Conservation (phyloP, 2,797 vertebrate genomes). For the Muscicapa striata region DNA sequence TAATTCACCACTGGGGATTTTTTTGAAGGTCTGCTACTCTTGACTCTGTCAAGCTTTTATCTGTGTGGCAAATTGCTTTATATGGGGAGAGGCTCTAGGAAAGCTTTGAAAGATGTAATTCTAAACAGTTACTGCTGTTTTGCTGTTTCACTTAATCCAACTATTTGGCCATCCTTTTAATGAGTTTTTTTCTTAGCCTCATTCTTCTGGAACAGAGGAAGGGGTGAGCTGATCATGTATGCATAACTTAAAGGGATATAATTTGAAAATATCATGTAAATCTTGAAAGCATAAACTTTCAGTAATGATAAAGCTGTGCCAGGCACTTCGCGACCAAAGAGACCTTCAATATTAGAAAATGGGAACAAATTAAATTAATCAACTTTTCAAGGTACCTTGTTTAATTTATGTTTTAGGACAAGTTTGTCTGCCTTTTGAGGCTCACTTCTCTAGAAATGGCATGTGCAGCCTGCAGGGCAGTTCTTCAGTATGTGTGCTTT, state of each 20-base stretch:
- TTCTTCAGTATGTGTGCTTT: background rate
- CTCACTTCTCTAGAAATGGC: background rate
- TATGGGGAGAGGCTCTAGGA: background rate
- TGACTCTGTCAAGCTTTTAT: background rate
- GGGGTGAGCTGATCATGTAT: accelerated
- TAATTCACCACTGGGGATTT: background rate
- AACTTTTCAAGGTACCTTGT: background rate
- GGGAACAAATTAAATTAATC: accelerated
- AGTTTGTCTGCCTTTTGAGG: background rate
- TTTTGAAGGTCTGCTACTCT: background rate
- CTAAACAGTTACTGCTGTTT: background rate
- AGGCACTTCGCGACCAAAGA: background rate
- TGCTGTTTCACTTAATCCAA: background rate
- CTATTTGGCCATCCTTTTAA: background rate
- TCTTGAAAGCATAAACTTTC: background rate
- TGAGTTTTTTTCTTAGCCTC: background rate
- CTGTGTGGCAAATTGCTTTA: background rate
- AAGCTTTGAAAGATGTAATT: background rate
- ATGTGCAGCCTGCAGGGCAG: accelerated
- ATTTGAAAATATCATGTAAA: background rate
- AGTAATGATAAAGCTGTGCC: background rate
- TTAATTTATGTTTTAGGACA: background rate
- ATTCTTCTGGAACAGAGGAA: background rate
- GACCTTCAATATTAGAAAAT: background rate
- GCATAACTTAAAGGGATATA: background rate